These are phyloP conservation scores for Eubasilissa regina DNA, from an alignment of 1,140 invertebrate genomes.

Conservation along the genomic window DNA sequence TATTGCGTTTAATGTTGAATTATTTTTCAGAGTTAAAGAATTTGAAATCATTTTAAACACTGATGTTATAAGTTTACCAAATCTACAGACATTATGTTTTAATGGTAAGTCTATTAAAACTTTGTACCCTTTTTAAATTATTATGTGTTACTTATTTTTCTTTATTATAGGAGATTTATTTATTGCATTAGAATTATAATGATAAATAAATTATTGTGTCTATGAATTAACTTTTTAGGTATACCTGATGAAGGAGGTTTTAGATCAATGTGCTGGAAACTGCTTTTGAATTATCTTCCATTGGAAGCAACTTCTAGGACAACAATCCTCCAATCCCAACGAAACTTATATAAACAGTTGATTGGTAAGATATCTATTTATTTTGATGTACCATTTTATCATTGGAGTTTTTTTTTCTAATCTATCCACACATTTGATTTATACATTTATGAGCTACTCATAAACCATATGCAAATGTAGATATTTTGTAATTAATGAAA, in stretches of 20 bases:
- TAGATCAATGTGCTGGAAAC: conserved; percentile 85
- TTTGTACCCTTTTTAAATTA: conserved; percentile 28
- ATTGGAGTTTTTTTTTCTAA: conserved; percentile 1
- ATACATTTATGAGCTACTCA: no score
- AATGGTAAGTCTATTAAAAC: conserved; percentile 75
- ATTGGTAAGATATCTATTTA: conserved; percentile 75
- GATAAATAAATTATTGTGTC: conserved; percentile 29
- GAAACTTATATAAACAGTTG: conserved; percentile 87
- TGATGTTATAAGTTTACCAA: conserved; percentile 79
- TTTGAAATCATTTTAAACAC: conserved; percentile 79
- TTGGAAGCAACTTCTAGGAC: conserved; percentile 77
- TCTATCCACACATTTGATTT: neutral
- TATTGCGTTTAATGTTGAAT: no score
- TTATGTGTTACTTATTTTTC: conserved; percentile 19
- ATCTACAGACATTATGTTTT: conserved; percentile 81
- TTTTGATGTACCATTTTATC: conserved; percentile 14
- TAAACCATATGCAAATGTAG: no score
- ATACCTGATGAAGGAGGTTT: conserved; percentile 87
- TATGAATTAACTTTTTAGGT: conserved; percentile 72
- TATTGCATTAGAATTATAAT: conserved; percentile 23
- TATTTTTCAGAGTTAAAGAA: conserved; percentile 78
- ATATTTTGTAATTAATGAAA: no score
- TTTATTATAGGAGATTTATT: conserved; percentile 42
- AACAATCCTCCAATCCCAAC: conserved; percentile 78
- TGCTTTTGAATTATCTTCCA: conserved; percentile 88